Evolutionary conservation across 1,140 invertebrate species (phyloP).

Genomic region (Trichonephila clavipes): DNA sequence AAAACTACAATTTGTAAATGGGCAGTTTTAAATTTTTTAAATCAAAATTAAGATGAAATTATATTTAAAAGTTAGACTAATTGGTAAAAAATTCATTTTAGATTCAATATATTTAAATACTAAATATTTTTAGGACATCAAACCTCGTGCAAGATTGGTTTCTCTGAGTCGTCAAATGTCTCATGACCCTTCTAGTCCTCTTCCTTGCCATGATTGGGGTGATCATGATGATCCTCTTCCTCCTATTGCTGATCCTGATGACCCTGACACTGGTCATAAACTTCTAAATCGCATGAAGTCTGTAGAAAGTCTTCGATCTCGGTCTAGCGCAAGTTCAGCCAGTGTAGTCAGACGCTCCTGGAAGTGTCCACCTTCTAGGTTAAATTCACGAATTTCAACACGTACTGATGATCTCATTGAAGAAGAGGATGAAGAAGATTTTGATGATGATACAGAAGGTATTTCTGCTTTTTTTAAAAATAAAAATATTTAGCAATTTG

Average conservation of each 20-base stretch:
- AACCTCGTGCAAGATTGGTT: constrained; percentile 65
- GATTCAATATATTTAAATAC: neutral
- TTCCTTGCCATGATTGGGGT: constrained; percentile 78
- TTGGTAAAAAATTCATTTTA: neutral
- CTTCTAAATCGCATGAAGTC: constrained; percentile 68
- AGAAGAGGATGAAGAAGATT: constrained; percentile 81
- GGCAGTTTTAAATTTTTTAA: no score
- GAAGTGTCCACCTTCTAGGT: constrained; percentile 74
- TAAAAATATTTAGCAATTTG: neutral
- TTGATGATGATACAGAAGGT: constrained; percentile 77
- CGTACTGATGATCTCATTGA: constrained; percentile 82
- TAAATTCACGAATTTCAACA: constrained; percentile 81
- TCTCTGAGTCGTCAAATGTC: constrained; percentile 77
- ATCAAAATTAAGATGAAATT: no score
- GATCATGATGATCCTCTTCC: constrained; percentile 74
- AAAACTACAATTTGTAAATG: no score
- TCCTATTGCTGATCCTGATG: constrained; percentile 65
- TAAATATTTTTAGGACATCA: constrained; percentile 58
- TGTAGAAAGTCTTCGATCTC: constrained; percentile 66
- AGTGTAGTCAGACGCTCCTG: constrained; percentile 66
- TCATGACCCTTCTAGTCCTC: constrained; percentile 77
- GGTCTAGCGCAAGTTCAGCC: constrained; percentile 63
- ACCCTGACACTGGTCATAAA: constrained; percentile 66
- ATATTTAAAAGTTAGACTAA: no score
- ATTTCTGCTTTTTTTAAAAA: neutral